These are phyloP conservation scores for Nycticryphes semicollaris DNA, from an alignment of 2,113 vertebrate genomes.

Conservation along the genomic window DNA sequence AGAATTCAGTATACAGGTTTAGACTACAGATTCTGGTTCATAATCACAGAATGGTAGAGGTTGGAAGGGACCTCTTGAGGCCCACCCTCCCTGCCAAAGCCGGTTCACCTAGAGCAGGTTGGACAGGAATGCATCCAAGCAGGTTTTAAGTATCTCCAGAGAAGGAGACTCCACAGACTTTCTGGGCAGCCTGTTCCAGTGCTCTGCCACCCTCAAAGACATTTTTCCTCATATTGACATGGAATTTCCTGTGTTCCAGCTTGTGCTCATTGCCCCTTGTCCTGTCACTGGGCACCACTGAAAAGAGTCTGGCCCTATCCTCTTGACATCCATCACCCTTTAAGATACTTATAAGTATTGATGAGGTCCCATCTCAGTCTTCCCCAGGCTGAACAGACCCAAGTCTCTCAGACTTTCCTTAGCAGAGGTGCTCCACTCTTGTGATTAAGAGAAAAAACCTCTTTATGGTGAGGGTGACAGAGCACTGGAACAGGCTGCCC, in stretches of 20 bases:
- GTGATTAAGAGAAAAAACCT: neutral
- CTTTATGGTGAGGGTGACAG: too few species aligned
- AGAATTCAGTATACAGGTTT: neutral
- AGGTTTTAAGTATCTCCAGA: neutral
- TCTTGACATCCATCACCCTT: neutral
- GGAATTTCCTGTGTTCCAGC: neutral
- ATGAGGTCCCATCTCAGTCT: neutral
- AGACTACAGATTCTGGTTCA: neutral
- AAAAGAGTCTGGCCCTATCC: neutral
- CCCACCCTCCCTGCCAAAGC: neutral
- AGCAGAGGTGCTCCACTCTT: neutral
- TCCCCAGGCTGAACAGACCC: neutral
- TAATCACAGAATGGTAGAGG: neutral
- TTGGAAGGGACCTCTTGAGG: neutral
- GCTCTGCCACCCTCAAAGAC: neutral
- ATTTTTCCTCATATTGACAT: neutral
- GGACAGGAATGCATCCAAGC: neutral
- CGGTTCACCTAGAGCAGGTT: neutral
- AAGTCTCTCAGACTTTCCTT: neutral
- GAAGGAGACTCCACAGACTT: neutral
- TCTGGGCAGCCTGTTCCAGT: neutral
- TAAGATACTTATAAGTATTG: neutral
- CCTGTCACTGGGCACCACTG: neutral
- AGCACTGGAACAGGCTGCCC: too few species aligned
- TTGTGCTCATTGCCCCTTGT: neutral